Evolutionary conservation across 2,797 vertebrate species (phyloP).

Genomic region (Liasis olivaceus): DNA sequence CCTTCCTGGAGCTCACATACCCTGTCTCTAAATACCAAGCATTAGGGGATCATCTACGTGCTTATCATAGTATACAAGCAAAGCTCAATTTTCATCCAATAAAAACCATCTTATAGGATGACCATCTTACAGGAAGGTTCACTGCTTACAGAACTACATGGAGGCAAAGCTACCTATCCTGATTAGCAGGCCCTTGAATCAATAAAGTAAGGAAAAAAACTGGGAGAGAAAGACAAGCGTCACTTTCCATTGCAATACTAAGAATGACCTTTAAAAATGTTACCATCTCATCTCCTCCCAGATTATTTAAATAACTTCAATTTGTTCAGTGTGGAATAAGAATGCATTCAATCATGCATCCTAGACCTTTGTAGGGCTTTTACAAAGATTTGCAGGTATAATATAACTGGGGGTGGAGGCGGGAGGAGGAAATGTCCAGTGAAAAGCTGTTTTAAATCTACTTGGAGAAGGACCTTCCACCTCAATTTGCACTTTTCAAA

Average conservation of each 20-base stretch:
- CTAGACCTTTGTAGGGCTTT: constrained; percentile 32
- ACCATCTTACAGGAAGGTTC: constrained; percentile 9
- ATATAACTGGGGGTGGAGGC: not conserved
- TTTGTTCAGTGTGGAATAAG: constrained; percentile 24
- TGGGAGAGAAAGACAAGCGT: not conserved
- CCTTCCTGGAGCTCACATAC: not conserved
- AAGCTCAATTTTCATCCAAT: not conserved
- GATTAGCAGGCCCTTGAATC: constrained; percentile 19
- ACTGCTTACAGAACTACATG: constrained; percentile 9
- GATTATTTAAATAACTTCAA: constrained; percentile 43
- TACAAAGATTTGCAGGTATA: constrained; percentile 43
- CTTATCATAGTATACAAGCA: constrained; percentile 21
- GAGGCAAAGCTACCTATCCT: not conserved
- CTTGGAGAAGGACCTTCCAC: not conserved
- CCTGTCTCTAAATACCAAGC: not conserved
- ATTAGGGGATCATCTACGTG: not conserved
- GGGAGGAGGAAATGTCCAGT: not conserved
- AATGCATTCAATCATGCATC: constrained; percentile 2
- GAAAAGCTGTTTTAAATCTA: constrained; percentile 42
- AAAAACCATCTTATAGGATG: not conserved
- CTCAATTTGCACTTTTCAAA: constrained; percentile 33
- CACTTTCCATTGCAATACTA: not conserved
- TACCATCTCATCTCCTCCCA: constrained; percentile 43
- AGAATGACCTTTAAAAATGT: constrained; percentile 56
- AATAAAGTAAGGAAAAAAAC: constrained; percentile 3